Conservation (phyloP, 1,140 invertebrate species). For the Scaptodrosophila lebanonensis region DNA sequence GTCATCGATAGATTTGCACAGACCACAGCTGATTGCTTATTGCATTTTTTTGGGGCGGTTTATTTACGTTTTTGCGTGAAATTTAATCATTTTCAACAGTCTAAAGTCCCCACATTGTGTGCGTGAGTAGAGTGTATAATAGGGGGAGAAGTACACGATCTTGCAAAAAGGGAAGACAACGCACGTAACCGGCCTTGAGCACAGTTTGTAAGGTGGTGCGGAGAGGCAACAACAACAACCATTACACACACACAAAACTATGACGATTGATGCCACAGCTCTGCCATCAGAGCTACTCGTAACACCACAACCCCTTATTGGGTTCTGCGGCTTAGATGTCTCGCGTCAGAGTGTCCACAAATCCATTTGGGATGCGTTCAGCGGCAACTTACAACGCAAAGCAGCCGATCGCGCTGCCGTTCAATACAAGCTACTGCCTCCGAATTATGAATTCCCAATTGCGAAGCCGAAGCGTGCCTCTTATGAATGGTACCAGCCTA, state of each 20-base stretch:
- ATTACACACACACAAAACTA: conserved; percentile 32
- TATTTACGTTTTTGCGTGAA: conserved; percentile 34
- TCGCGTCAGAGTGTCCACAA: conserved; percentile 91
- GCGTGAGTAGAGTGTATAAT: too few species aligned
- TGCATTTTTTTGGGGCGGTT: conserved; percentile 45
- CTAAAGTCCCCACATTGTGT: too few species aligned
- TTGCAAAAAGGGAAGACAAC: background rate
- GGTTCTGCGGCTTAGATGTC: conserved; percentile 90
- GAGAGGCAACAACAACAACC: conserved; percentile 3
- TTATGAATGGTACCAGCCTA: conserved; percentile 97
- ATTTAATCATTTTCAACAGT: too few species aligned
- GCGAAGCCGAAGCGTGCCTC: conserved; percentile 93
- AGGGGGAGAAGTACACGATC: too few species aligned
- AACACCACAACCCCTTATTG: conserved; percentile 89
- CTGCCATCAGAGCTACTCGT: conserved; percentile 86
- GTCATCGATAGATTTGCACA: conserved; percentile 24
- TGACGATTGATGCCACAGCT: conserved; percentile 80
- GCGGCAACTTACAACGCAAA: conserved; percentile 80
- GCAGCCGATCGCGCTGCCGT: conserved; percentile 84
- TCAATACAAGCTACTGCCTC: conserved; percentile 87
- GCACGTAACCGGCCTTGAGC: conserved; percentile 1
- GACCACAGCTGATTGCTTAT: conserved; percentile 35
- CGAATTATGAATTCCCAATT: conserved; percentile 91
- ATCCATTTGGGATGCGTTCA: conserved; percentile 94
- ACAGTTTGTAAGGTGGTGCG: conserved; percentile 9